Evolutionary conservation across 2,888 invertebrate genomes (phyloP).

Genomic region (Ypsolopha scabrella): DNA sequence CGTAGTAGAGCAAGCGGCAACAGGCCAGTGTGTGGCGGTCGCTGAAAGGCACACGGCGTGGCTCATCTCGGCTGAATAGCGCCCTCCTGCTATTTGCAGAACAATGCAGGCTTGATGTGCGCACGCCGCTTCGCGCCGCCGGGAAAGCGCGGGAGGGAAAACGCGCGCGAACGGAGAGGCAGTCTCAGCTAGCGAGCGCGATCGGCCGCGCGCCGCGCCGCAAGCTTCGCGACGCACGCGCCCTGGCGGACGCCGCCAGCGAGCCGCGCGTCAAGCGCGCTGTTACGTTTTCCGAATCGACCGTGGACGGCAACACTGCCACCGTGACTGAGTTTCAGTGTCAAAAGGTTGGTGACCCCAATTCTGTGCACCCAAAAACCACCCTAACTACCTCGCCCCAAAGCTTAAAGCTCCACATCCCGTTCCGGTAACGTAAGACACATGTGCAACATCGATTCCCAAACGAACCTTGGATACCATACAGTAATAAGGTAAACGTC

Average conservation of each 20-base stretch:
- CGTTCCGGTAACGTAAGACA: constrained; percentile 13
- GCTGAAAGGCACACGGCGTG: constrained; percentile 20
- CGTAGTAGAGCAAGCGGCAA: constrained; percentile 18
- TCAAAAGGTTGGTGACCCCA: constrained; percentile 66
- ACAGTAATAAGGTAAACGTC: constrained; percentile 1
- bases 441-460: constrained; percentile 16
- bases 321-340: constrained; percentile 62
- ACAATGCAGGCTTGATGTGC: constrained; percentile 66
- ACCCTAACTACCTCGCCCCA: constrained; percentile 27
- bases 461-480: constrained; percentile 10
- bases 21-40: constrained; percentile 31
- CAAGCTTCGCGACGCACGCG: constrained; percentile 40
- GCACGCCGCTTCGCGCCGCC: constrained; percentile 46
- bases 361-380: constrained; percentile 35
- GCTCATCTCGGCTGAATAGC: constrained; percentile 41
- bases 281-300: constrained; percentile 64
- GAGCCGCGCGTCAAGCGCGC: constrained; percentile 60
- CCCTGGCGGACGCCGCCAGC: constrained; percentile 56
- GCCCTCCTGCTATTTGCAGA: constrained; percentile 61
- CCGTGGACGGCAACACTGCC: constrained; percentile 50
- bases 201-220: constrained; percentile 58
- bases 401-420: constrained; percentile 25
- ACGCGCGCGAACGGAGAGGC: constrained; percentile 34
- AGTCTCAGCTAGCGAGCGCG: constrained; percentile 60
- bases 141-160: constrained; percentile 64